Evolutionary conservation across 1,140 invertebrate genomes (phyloP).

Genomic region (Macrosteles quadrilineatus): DNA sequence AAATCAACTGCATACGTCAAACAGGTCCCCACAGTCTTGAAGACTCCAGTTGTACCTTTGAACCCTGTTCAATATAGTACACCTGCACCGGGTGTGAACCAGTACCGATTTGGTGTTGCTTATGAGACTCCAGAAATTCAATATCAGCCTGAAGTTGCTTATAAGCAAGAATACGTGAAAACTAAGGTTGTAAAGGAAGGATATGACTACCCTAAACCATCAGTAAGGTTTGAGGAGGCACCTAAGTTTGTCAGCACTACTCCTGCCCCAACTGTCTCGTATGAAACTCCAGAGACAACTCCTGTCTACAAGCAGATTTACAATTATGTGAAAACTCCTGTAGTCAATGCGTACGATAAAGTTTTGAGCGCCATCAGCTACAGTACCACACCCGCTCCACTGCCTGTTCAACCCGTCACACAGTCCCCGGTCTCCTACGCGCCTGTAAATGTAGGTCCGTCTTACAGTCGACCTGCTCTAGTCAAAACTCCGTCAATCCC

Average conservation of each 20-base stretch:
- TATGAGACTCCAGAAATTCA: constrained; percentile 18
- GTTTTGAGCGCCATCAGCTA: constrained; percentile 23
- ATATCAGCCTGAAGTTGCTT: neutral
- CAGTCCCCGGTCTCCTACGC: constrained; percentile 9
- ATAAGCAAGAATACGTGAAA: neutral
- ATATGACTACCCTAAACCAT: constrained; percentile 6
- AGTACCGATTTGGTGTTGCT: constrained; percentile 1
- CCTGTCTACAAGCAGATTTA: constrained; percentile 27
- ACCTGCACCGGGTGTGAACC: constrained; percentile 26
- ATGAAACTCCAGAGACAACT: neutral
- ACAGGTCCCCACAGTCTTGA: constrained; percentile 20
- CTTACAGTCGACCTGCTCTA: constrained; percentile 15
- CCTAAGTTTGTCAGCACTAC: constrained; percentile 3
- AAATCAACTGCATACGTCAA: neutral
- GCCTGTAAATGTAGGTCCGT: constrained; percentile 9
- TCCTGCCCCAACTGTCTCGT: constrained; percentile 7
- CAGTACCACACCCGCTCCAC: constrained; percentile 26
- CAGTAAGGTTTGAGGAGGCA: neutral
- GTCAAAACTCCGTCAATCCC: constrained; percentile 20
- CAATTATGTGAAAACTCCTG: constrained; percentile 27
- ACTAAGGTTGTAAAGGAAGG: constrained; percentile 2
- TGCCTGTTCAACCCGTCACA: constrained; percentile 19
- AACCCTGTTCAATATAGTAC: constrained; percentile 42
- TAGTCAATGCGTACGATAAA: constrained; percentile 30
- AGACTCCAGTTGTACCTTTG: constrained; percentile 40